These are phyloP conservation scores for Seriola rivoliana DNA, from an alignment of 2,113 vertebrate genomes.

Conservation along the genomic window DNA sequence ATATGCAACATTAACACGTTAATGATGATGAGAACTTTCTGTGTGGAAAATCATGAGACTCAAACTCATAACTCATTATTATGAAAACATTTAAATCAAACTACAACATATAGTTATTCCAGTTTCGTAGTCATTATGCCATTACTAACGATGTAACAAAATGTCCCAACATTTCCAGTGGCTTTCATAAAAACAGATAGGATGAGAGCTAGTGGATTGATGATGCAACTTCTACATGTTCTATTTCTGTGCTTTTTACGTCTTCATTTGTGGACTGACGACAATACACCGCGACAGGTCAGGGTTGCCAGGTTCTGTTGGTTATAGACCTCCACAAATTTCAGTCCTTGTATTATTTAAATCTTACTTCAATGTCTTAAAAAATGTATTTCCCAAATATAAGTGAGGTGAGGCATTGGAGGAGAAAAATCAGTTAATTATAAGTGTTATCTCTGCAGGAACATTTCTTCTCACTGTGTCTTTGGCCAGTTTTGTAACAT, in stretches of 20 bases:
- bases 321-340: not conserved
- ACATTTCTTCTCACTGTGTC: too few relatives aligned
- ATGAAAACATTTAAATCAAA: too few relatives aligned
- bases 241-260: slow-evolving; percentile 30
- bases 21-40: too few relatives aligned
- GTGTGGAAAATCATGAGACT: not conserved
- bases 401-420: not conserved
- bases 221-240: not conserved
- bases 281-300: slow-evolving; percentile 34
- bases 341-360: not conserved
- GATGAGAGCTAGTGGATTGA: not conserved
- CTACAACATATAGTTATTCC: too few relatives aligned
- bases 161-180: not conserved
- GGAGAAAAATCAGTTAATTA: too few relatives aligned
- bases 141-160: not conserved
- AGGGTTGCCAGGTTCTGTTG: slow-evolving; percentile 57
- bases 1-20: not conserved
- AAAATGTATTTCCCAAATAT: not conserved
- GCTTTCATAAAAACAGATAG: not conserved
- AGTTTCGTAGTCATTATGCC: too few relatives aligned
- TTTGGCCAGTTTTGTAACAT: too few relatives aligned
- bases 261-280: slow-evolving; percentile 20
- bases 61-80: too few relatives aligned
- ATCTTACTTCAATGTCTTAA: not conserved
- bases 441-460: too few relatives aligned